Conservation (phyloP, 2,888 invertebrate genomes). For the Noctua fimbriata region DNA sequence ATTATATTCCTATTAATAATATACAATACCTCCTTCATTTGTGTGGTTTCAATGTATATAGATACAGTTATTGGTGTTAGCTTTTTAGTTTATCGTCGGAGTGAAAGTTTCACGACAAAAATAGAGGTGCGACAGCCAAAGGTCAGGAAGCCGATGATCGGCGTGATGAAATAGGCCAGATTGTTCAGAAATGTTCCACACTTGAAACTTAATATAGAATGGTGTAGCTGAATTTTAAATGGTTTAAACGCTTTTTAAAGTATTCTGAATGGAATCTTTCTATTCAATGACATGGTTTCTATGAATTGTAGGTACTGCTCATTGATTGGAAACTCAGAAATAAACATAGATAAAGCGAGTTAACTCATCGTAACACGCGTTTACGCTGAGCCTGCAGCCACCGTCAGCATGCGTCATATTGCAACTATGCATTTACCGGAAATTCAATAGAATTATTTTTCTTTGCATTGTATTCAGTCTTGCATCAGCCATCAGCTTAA, state of each 20-base stretch:
- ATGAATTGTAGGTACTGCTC: background rate
- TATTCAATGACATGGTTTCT: too few species aligned
- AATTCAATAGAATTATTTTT: too few species aligned
- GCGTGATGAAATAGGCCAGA: slow-evolving; percentile 57
- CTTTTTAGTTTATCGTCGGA: background rate
- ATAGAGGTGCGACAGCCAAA: slow-evolving; percentile 26
- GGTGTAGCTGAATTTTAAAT: background rate
- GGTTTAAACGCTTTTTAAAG: too few species aligned
- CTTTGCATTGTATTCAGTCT: too few species aligned
- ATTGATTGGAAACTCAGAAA: background rate
- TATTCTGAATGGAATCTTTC: background rate
- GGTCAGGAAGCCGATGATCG: slow-evolving; percentile 59
- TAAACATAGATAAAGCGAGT: background rate
- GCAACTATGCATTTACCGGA: too few species aligned
- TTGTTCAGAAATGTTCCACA: slow-evolving; percentile 1
- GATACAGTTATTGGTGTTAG: background rate
- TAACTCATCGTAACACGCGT: too few species aligned
- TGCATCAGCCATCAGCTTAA: too few species aligned
- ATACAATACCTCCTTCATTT: too few species aligned
- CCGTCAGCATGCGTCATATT: too few species aligned
- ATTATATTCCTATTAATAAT: too few species aligned
- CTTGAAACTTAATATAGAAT: background rate
- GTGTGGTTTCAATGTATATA: background rate
- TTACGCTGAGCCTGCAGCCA: too few species aligned
- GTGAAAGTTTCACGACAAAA: slow-evolving; percentile 24